These are phyloP conservation scores for Amphipoea lucens DNA, from an alignment of 2,888 invertebrate genomes.

Conservation along the genomic window DNA sequence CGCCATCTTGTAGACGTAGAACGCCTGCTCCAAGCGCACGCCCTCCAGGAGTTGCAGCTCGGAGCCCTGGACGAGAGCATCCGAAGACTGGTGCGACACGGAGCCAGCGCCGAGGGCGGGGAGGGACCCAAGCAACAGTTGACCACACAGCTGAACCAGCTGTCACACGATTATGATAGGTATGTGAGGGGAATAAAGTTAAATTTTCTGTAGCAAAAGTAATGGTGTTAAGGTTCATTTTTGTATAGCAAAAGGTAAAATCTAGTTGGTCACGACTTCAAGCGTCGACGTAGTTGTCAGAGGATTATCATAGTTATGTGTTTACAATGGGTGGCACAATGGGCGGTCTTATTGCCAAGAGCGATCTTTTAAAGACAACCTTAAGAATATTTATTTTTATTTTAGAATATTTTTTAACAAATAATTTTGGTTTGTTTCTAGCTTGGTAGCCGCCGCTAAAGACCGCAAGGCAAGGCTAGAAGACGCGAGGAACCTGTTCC, in stretches of 20 bases:
- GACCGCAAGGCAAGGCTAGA: slow-evolving; percentile 96
- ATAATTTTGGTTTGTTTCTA: slow-evolving; percentile 67
- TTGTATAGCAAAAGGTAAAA: not conserved
- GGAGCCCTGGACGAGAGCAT: slow-evolving; percentile 96
- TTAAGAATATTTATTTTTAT: too few relatives aligned
- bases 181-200: slow-evolving; percentile 70
- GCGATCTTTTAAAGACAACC: too few relatives aligned
- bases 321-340: too few relatives aligned
- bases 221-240: not conserved
- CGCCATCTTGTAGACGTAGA: slow-evolving; percentile 98
- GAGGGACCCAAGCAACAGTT: slow-evolving; percentile 93
- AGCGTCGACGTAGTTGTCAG: not conserved
- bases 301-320: not conserved
- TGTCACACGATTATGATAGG: slow-evolving; percentile 95
- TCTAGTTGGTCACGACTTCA: not conserved
- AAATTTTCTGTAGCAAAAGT: not conserved
- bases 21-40: slow-evolving; percentile 98
- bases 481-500: slow-evolving; percentile 97
- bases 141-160: slow-evolving; percentile 93
- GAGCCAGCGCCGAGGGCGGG: slow-evolving; percentile 83
- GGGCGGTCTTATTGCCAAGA: too few relatives aligned
- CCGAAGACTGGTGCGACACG: slow-evolving; percentile 92
- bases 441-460: slow-evolving; percentile 92
- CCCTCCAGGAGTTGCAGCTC: slow-evolving; percentile 97
- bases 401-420: too few relatives aligned